Base-by-base conservation (phyloP, 2,888 invertebrate genomes). In the Temnothorax ravouxi region DNA sequence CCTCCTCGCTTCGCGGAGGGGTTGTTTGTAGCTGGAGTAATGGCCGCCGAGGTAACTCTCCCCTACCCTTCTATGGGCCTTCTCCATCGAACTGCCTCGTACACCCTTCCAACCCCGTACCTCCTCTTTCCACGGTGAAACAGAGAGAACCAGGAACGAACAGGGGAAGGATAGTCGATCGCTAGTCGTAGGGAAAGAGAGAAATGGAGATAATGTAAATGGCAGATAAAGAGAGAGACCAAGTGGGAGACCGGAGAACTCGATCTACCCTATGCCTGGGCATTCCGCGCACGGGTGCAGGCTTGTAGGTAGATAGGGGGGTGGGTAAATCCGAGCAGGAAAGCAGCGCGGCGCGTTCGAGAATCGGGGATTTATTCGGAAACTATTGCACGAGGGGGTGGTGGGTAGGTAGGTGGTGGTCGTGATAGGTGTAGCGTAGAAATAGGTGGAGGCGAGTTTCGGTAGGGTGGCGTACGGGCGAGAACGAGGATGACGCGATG, bases 291-390 rank as follows among this genome's bases (percentile, higher is more conserved):
- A 86, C 82, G 88, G 88, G 80, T 89, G 89, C 87, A 86, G 89
- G 84, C 85, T 89, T 80, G 86, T 90, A 89, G 88, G 89, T 92
- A 90, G 91, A 92, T 91, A 92, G 84, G 87, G 91, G 87, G 87
- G 90, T 90, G 91, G 92, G 91, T 92, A 94, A 94, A 94, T 94
- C 93, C 92, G 90, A 92, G 92, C 92, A 92, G 92, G 92, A 91
- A 92, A 91, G 92, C 92, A 92, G 91, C 92, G 91, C 92, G 89
- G 88, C 91, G 92, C 93, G 92, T 92, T 92, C 92, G 93, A 93
- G 93, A 92, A 93, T 93, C 93, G 93, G 93, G 94, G 93, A 94
- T 94, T 94, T 94, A 94, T 94, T 93, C 92, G 93, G 94, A 94
- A 94, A 94, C 94, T 94, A 89, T 89, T 87, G 91, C 89, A 87